Conservation (phyloP, 2,888 invertebrate genomes). For the Brachypalpus laphriformis region DNA sequence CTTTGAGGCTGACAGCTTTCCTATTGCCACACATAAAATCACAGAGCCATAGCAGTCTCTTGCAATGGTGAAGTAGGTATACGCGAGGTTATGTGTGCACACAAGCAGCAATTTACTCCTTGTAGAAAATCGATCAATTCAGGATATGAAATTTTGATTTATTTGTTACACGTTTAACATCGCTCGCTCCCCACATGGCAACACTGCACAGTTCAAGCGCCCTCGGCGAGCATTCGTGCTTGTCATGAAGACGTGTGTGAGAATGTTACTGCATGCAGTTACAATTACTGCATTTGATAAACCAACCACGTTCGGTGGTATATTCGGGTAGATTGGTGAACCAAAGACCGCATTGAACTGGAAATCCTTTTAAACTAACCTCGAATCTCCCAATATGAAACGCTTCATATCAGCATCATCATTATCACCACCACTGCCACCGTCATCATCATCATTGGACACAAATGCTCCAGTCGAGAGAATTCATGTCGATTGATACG, state of each 20-base stretch:
- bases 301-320: conserved; percentile 57
- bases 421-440: neutral
- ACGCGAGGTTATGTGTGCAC: conserved; percentile 33
- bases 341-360: conserved; percentile 51
- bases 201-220: neutral
- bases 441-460: neutral
- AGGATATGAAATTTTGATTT: conserved; percentile 68
- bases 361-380: conserved; percentile 51
- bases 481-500: conserved; percentile 37
- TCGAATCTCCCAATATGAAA: conserved; percentile 2
- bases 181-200: neutral
- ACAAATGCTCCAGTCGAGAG: conserved; percentile 19
- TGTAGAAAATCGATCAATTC: conserved; percentile 70
- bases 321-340: conserved; percentile 33
- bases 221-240: conserved; percentile 52
- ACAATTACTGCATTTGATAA: conserved; percentile 60
- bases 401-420: conserved; percentile 9
- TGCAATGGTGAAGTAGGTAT: neutral
- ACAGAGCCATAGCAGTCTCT: neutral
- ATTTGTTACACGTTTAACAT: conserved; percentile 41
- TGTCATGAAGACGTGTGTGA: conserved; percentile 52
- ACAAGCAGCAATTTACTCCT: conserved; percentile 60
- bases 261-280: conserved; percentile 49
- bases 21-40: conserved; percentile 8
- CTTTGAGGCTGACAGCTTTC: conserved; percentile 19